Evolutionary conservation across 2,113 vertebrate genomes (phyloP).

Genomic region (Lycocorax pyrrhopterus): DNA sequence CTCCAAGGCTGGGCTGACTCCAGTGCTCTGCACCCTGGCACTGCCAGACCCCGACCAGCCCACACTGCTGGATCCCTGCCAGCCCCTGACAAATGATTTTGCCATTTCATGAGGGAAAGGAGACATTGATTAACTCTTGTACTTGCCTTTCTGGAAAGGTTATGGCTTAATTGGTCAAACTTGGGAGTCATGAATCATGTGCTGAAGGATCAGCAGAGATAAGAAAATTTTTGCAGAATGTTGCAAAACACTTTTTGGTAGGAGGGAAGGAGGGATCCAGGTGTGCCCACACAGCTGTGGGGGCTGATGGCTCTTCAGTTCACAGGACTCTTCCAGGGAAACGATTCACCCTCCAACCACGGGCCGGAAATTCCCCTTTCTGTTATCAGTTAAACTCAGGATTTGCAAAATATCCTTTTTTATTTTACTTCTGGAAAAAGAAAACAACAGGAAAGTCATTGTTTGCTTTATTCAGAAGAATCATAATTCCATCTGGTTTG

Average conservation of each 20-base stretch:
- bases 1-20: neutral
- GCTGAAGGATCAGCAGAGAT: neutral
- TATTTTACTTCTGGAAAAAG: neutral
- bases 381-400: neutral
- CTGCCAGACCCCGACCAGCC: neutral
- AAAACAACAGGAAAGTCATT: slow-evolving; percentile 14
- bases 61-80: neutral
- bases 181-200: neutral
- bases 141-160: slow-evolving; percentile 37
- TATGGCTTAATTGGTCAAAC: slow-evolving; percentile 26
- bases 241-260: neutral
- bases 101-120: neutral
- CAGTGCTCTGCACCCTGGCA: fast-evolving
- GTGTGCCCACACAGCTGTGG: neutral
- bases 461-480: neutral
- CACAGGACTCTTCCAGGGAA: neutral
- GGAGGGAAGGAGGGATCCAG: neutral
- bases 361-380: neutral
- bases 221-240: neutral
- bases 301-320: neutral
- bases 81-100: neutral
- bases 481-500: neutral
- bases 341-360: neutral
- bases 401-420: neutral
- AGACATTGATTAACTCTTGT: slow-evolving; percentile 18